Percentiles rank a stretch among this genome's conserved stretches.
phyloP scores from a whole-genome alignment of 2,113 vertebrate genomes.

The Thalassarche chlororhynchos region DNA sequence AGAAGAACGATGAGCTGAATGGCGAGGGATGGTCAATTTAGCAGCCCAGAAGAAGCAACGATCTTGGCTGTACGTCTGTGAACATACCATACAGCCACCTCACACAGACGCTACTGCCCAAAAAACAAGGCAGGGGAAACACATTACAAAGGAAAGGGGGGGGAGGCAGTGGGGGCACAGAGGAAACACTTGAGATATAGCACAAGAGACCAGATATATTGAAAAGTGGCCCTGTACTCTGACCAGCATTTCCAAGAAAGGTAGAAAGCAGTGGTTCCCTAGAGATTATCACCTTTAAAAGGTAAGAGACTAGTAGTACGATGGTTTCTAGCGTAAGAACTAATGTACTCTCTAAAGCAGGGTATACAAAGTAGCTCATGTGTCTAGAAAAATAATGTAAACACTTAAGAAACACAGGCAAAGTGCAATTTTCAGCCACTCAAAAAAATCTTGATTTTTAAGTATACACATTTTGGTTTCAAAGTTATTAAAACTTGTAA shows the following conservation, averaged over 20 bases:
- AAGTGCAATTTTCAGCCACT: background rate
- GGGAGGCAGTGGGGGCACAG: background rate
- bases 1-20: background rate
- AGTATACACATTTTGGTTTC: background rate
- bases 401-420: background rate
- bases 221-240: background rate
- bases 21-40: background rate
- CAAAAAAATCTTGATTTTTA: background rate
- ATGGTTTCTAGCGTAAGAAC: background rate
- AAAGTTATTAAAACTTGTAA: background rate
- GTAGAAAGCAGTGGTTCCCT: background rate
- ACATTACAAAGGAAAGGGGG: background rate
- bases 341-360: background rate
- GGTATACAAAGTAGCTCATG: background rate
- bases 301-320: background rate
- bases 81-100: background rate
- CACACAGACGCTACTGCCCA: background rate
- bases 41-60: background rate
- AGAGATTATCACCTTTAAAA: background rate
- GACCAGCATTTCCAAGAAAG: background rate
- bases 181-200: background rate
- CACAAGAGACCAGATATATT: background rate
- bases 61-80: accelerated
- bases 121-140: background rate
- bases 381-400: background rate